phyloP scores from a whole-genome alignment of 2,797 vertebrate genomes.

The Gobio occitaniae region DNA sequence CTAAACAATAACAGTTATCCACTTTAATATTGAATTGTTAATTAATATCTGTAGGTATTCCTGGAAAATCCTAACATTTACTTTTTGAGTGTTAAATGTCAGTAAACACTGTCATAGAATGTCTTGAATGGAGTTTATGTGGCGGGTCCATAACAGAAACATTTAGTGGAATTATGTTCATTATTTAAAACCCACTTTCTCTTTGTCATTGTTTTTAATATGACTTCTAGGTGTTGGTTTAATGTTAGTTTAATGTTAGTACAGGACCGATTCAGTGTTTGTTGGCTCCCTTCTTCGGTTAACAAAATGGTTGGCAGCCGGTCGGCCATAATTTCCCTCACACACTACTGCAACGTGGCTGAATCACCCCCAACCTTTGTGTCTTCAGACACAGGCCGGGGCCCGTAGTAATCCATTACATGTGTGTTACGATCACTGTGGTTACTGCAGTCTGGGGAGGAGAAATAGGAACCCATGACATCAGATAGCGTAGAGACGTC shows the following conservation, averaged over 20 bases:
- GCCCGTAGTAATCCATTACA: background rate
- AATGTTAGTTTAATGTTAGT: no score
- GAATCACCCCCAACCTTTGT: constrained; percentile 30
- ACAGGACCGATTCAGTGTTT: background rate
- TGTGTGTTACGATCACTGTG: constrained; percentile 6
- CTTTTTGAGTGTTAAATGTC: background rate
- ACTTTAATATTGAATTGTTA: background rate
- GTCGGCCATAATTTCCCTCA: constrained; percentile 23
- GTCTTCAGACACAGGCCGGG: background rate
- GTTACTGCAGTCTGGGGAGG: background rate
- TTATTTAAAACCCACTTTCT: background rate
- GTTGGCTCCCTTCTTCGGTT: constrained; percentile 12
- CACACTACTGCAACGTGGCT: constrained; percentile 45
- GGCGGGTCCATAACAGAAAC: background rate
- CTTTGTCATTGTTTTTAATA: background rate
- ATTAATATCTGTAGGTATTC: background rate
- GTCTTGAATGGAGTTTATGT: background rate
- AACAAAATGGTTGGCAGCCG: constrained; percentile 42
- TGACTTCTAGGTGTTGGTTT: background rate
- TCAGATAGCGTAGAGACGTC: constrained; percentile 11
- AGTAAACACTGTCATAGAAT: background rate
- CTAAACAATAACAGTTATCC: background rate
- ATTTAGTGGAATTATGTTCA: background rate
- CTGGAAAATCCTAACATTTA: background rate
- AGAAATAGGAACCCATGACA: constrained; percentile 37